These are phyloP conservation scores for Dendrocincla tyrannina DNA, from an alignment of 2,797 vertebrate genomes.

Conservation along the genomic window DNA sequence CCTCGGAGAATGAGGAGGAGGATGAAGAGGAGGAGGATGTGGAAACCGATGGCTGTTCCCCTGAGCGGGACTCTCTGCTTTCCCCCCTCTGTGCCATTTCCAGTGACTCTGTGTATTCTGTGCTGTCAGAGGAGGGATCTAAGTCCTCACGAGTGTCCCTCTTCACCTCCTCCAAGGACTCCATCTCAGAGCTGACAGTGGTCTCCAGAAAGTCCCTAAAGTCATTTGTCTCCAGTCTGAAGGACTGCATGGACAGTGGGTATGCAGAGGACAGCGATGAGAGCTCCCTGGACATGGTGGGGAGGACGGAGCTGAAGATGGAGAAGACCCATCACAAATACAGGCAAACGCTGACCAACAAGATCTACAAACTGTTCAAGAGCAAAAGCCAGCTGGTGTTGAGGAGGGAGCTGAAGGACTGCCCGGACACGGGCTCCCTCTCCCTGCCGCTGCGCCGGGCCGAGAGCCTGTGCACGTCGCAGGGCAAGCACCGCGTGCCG, in stretches of 20 bases:
- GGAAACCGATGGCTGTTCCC: conserved; percentile 40
- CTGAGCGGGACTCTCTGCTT: conserved; percentile 84
- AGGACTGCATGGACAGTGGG: conserved; percentile 88
- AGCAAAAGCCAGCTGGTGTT: conserved; percentile 76
- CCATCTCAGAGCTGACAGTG: conserved; percentile 81
- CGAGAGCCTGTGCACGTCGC: conserved; percentile 86
- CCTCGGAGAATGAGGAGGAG: conserved; percentile 60
- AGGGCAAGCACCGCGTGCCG: conserved; percentile 60
- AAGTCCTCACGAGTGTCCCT: conserved; percentile 72
- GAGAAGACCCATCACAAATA: conserved; percentile 18
- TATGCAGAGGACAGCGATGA: conserved; percentile 90
- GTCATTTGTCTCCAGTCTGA: conserved; percentile 87
- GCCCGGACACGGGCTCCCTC: not conserved
- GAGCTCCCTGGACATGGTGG: conserved; percentile 49
- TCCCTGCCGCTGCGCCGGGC: conserved; percentile 77
- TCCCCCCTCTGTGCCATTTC: conserved; percentile 82
- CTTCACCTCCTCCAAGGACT: conserved; percentile 80
- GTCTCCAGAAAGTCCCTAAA: conserved; percentile 80
- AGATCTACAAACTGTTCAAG: conserved; percentile 84
- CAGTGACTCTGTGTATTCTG: conserved; percentile 86
- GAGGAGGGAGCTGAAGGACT: conserved; percentile 57
- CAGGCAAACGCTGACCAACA: conserved; percentile 75
- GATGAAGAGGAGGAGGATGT: conserved; percentile 73
- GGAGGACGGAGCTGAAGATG: conserved; percentile 37
- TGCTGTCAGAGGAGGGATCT: conserved; percentile 70